These are phyloP conservation scores for Varecia variegata DNA, from an alignment of 2,797 vertebrate genomes.

Conservation along the genomic window DNA sequence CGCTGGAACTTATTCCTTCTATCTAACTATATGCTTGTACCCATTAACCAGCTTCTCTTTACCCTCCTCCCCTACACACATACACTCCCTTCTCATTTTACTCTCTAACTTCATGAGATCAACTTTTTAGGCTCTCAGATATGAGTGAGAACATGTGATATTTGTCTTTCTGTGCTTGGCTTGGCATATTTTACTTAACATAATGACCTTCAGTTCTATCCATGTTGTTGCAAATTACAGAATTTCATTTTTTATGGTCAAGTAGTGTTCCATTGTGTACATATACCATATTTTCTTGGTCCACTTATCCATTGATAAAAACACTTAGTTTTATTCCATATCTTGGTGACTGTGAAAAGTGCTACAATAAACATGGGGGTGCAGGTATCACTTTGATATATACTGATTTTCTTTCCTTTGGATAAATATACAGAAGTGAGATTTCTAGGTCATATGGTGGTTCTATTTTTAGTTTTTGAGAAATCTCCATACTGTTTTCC, in stretches of 20 bases:
- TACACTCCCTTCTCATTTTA: neutral
- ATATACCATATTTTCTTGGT: neutral
- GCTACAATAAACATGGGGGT: neutral
- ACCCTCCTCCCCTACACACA: neutral
- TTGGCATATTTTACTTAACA: neutral
- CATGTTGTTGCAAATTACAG: neutral
- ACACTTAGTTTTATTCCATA: neutral
- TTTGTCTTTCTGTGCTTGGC: neutral
- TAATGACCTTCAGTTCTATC: neutral
- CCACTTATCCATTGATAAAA: neutral
- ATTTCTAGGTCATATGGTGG: neutral
- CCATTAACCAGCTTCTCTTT: neutral
- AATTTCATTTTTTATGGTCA: neutral
- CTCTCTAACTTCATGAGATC: neutral
- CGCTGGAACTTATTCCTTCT: neutral
- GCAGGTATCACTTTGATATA: neutral
- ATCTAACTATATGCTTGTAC: neutral
- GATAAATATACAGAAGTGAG: neutral
- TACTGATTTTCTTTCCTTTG: neutral
- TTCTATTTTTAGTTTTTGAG: neutral
- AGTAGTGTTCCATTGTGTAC: neutral
- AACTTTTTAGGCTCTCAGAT: neutral
- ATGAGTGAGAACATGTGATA: neutral
- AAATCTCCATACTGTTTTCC: neutral
- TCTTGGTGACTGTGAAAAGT: neutral